Conservation (phyloP, 2,797 vertebrate genomes). For the Microchirus variegatus region DNA sequence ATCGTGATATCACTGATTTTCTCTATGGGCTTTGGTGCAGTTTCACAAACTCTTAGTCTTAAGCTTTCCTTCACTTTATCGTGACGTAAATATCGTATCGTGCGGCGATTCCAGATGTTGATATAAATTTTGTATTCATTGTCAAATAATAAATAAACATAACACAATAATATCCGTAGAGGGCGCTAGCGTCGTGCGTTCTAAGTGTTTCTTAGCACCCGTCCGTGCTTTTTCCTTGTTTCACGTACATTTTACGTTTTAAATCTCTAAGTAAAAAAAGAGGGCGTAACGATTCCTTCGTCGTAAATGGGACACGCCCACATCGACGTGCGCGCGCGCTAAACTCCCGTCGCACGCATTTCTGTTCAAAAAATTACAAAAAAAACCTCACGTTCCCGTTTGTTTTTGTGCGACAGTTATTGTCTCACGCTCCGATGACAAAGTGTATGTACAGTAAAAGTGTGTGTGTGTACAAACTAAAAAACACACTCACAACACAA, state of each 20-base stretch:
- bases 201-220: slow-evolving; percentile 17
- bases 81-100: too few relatives aligned
- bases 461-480: slow-evolving; percentile 31
- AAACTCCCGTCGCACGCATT: background rate
- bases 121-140: too few relatives aligned
- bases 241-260: slow-evolving; percentile 43
- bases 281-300: slow-evolving; percentile 36
- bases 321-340: background rate
- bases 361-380: slow-evolving; percentile 12
- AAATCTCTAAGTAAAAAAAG: background rate
- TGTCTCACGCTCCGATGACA: slow-evolving; percentile 10
- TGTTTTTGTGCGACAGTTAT: slow-evolving; percentile 40
- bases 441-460: slow-evolving; percentile 6
- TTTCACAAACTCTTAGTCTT: too few relatives aligned
- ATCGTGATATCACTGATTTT: too few relatives aligned
- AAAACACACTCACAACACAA: slow-evolving; percentile 56
- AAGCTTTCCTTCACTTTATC: too few relatives aligned
- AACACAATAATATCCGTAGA: too few relatives aligned
- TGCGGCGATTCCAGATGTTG: too few relatives aligned
- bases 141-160: too few relatives aligned
- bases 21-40: too few relatives aligned
- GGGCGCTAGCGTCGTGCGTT: too few relatives aligned
- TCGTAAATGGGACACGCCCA: background rate
- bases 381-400: slow-evolving; percentile 52
- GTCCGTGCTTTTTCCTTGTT: slow-evolving; percentile 29